Conservation (phyloP, 2,888 invertebrate species). For the Choreutis nemorana region DNA sequence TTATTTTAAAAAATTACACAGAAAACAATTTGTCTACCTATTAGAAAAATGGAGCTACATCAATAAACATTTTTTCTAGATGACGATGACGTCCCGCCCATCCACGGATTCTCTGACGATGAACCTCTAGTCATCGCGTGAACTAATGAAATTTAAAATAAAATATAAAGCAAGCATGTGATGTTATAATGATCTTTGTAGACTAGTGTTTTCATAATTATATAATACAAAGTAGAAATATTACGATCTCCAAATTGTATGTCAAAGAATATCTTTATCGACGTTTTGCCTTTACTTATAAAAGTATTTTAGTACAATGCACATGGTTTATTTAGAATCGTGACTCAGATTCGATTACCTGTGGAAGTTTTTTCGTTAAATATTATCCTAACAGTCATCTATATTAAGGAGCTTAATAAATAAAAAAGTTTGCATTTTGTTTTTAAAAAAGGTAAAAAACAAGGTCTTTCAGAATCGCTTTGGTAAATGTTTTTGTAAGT, state of each 20-base stretch:
- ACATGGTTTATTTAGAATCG: background rate
- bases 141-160: conserved; percentile 17
- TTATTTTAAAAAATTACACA: too few relatives aligned
- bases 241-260: too few relatives aligned
- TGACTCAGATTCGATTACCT: background rate
- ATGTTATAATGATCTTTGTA: conserved; percentile 9
- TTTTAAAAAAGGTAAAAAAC: too few relatives aligned
- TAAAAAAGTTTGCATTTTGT: too few relatives aligned
- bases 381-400: too few relatives aligned
- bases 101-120: conserved; percentile 92
- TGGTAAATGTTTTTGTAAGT: too few relatives aligned
- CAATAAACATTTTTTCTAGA: conserved; percentile 48
- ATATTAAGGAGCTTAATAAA: too few relatives aligned
- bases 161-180: conserved; percentile 2
- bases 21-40: too few relatives aligned
- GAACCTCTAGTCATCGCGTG: conserved; percentile 92
- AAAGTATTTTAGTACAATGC: background rate
- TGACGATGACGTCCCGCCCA: conserved; percentile 87
- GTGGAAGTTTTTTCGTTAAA: conserved; percentile 2
- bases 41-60: conserved; percentile 1
- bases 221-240: conserved; percentile 2
- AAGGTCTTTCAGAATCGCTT: too few relatives aligned
- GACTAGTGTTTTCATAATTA: conserved; percentile 4
- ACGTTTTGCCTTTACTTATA: too few relatives aligned
- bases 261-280: too few relatives aligned